A percentile compares a stretch with the other conserved stretches of the same genome.
phyloP scores from a whole-genome alignment of 1,140 invertebrate genomes.

The Maconellicoccus hirsutus region DNA sequence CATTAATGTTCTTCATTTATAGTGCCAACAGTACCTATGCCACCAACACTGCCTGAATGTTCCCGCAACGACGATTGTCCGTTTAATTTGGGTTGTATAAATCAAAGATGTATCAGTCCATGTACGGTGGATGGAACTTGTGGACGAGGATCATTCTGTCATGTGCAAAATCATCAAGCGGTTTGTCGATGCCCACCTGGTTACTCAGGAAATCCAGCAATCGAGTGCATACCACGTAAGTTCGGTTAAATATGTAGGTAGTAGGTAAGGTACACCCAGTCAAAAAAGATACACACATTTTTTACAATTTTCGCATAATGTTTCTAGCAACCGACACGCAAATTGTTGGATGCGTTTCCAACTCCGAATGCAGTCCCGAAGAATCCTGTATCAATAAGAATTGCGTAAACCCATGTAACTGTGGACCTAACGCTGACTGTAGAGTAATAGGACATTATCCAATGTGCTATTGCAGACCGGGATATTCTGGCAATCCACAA shows the following conservation, averaged over 20 bases:
- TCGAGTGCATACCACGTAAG: constrained; percentile 27
- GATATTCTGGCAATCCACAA: constrained; percentile 72
- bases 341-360: constrained; percentile 52
- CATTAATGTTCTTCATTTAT: constrained; percentile 10
- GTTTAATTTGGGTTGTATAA: constrained; percentile 56
- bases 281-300: too few relatives aligned
- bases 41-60: constrained; percentile 51
- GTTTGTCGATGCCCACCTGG: constrained; percentile 66
- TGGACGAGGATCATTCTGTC: constrained; percentile 62
- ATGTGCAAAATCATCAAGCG: constrained; percentile 57
- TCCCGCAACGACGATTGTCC: constrained; percentile 61
- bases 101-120: constrained; percentile 64
- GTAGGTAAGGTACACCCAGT: too few relatives aligned
- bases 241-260: too few relatives aligned
- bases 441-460: constrained; percentile 66
- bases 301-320: constrained; percentile 26
- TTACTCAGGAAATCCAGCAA: constrained; percentile 56
- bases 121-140: constrained; percentile 55
- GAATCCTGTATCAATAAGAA: constrained; percentile 66
- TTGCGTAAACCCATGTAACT: constrained; percentile 72
- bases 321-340: constrained; percentile 40
- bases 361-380: constrained; percentile 61
- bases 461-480: constrained; percentile 60
- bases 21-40: constrained; percentile 38
- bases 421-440: constrained; percentile 69